These are phyloP conservation scores for Diaperis boleti DNA, from an alignment of 2,888 invertebrate genomes.

Conservation along the genomic window DNA sequence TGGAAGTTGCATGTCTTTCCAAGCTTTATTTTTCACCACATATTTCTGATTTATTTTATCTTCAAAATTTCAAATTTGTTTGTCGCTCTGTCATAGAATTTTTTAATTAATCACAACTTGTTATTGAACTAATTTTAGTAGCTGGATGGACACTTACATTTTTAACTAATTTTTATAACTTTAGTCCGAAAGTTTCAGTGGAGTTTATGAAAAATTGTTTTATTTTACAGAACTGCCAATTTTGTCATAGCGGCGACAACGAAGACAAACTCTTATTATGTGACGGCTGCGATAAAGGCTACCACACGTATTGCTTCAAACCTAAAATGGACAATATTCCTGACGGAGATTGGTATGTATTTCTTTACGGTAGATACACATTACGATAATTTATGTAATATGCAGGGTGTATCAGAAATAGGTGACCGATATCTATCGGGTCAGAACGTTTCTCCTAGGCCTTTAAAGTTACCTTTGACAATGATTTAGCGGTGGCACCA, in stretches of 20 bases:
- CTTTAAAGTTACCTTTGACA: no score
- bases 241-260: slow-evolving; percentile 95
- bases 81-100: slow-evolving; percentile 2
- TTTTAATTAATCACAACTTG: slow-evolving; percentile 25
- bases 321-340: slow-evolving; percentile 97
- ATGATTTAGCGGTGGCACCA: no score
- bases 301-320: slow-evolving; percentile 98
- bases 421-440: no score
- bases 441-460: no score
- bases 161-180: slow-evolving; percentile 9
- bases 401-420: no score
- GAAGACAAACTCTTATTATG: slow-evolving; percentile 95
- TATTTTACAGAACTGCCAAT: slow-evolving; percentile 96
- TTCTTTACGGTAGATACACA: no score
- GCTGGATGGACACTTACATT: slow-evolving; percentile 34
- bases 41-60: slow-evolving; percentile 13
- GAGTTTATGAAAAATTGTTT: no score
- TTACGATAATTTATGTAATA: no score
- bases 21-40: slow-evolving; percentile 32
- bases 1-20: slow-evolving; percentile 24
- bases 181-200: no score
- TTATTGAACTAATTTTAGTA: slow-evolving; percentile 36
- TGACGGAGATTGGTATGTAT: slow-evolving; percentile 93
- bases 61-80: slow-evolving; percentile 2
- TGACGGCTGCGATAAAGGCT: slow-evolving; percentile 98